phyloP scores from a whole-genome alignment of 2,797 vertebrate genomes.

The Erpetoichthys calabaricus region DNA sequence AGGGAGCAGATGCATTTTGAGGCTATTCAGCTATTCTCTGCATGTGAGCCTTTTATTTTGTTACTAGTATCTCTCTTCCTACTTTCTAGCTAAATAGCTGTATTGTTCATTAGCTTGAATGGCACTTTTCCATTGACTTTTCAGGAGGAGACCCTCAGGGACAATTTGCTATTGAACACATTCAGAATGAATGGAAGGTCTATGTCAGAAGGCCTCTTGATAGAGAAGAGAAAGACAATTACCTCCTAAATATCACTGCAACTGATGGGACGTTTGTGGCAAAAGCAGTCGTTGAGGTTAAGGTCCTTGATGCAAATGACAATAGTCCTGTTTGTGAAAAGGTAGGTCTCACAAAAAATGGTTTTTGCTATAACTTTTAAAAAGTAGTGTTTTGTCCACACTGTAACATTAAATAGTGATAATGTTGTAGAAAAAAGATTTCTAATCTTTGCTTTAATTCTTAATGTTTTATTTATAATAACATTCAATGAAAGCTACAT shows the following conservation, averaged over 20 bases:
- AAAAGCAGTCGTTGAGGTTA: constrained; percentile 87
- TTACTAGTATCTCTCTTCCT: not conserved
- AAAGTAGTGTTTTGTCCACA: no score
- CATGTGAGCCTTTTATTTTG: not conserved
- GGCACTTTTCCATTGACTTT: constrained; percentile 20
- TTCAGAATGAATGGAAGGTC: constrained; percentile 94
- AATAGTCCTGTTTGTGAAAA: constrained; percentile 89
- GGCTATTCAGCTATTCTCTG: not conserved
- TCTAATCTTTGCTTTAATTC: no score
- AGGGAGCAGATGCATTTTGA: not conserved
- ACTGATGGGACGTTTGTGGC: constrained; percentile 86
- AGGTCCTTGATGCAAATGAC: constrained; percentile 95
- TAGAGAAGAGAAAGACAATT: constrained; percentile 83
- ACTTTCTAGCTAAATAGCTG: constrained; percentile 1
- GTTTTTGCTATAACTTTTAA: no score
- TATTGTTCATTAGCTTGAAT: constrained; percentile 18
- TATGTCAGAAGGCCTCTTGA: constrained; percentile 85
- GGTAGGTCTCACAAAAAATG: constrained; percentile 45
- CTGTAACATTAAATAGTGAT: no score
- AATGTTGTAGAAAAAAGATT: no score
- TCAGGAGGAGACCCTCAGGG: constrained; percentile 85
- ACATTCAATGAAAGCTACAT: no score
- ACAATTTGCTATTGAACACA: constrained; percentile 82
- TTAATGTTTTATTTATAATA: no score
- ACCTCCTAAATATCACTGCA: constrained; percentile 89